phyloP scores from a whole-genome alignment of 2,113 vertebrate species.

The Rhea americana region DNA sequence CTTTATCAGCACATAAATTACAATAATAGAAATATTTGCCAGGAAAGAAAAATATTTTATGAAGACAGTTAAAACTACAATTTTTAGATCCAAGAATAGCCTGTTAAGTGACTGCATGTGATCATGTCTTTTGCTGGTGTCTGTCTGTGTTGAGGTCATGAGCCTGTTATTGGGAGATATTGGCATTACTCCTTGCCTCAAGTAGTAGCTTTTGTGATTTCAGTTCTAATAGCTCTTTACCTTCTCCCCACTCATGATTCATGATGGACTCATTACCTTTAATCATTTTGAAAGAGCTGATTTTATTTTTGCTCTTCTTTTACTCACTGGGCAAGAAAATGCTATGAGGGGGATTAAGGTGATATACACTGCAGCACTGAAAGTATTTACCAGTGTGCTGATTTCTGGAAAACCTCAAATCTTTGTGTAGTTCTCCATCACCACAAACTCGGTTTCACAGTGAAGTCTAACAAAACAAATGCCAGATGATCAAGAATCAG shows the following conservation, averaged over 20 bases:
- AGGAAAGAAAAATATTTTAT: neutral
- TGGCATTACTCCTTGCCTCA: slow-evolving; percentile 17
- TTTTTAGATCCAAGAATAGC: neutral
- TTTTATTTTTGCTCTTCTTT: slow-evolving; percentile 42
- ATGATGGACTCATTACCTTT: slow-evolving; percentile 41
- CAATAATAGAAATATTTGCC: neutral
- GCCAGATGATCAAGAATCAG: neutral
- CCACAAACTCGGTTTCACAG: neutral
- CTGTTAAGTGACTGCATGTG: neutral
- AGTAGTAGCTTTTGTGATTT: slow-evolving; percentile 12
- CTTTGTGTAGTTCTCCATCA: neutral
- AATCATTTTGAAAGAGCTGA: slow-evolving; percentile 40
- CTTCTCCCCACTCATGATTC: slow-evolving; percentile 31
- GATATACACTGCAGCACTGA: neutral
- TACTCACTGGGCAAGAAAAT: neutral
- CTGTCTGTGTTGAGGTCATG: slow-evolving; percentile 24
- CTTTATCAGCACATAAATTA: neutral
- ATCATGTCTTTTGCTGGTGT: slow-evolving; percentile 26
- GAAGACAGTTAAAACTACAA: neutral
- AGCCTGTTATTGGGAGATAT: slow-evolving; percentile 37
- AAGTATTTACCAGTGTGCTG: neutral
- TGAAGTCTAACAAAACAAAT: neutral
- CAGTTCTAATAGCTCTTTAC: neutral
- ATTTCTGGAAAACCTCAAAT: neutral
- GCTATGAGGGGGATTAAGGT: neutral